These are phyloP conservation scores for Epistrophella euchroma DNA, from an alignment of 2,888 invertebrate genomes.

Conservation along the genomic window DNA sequence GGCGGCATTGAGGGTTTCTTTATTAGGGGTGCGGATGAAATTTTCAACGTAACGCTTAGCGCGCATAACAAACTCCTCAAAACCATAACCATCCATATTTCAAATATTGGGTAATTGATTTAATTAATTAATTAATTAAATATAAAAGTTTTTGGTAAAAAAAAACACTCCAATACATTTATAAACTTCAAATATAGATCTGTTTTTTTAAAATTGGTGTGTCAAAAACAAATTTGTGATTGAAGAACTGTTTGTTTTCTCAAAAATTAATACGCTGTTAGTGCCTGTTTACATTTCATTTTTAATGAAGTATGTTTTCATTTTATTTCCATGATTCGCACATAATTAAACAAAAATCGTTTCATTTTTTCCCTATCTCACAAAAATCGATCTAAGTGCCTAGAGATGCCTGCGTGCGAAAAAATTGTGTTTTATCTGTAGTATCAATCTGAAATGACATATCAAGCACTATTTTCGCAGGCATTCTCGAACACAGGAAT, in stretches of 20 bases:
- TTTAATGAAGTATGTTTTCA: too few relatives aligned
- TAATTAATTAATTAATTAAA: slow-evolving; percentile 2
- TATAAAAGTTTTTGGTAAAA: background rate
- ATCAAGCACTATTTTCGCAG: too few relatives aligned
- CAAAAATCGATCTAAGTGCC: too few relatives aligned
- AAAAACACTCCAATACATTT: too few relatives aligned
- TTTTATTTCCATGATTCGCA: too few relatives aligned
- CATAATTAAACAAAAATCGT: too few relatives aligned
- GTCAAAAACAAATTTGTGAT: background rate
- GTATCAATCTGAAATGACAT: too few relatives aligned
- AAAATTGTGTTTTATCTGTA: too few relatives aligned
- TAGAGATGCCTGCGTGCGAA: too few relatives aligned
- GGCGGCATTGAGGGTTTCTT: slow-evolving; percentile 77
- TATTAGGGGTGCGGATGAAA: slow-evolving; percentile 79
- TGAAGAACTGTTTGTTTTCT: background rate
- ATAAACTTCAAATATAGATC: background rate
- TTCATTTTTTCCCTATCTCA: too few relatives aligned
- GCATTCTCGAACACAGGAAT: too few relatives aligned
- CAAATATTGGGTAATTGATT: background rate
- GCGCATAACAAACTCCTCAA: slow-evolving; percentile 80
- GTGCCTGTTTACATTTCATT: too few relatives aligned
- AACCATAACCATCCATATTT: slow-evolving; percentile 78
- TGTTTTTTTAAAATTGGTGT: background rate
- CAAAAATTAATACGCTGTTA: background rate
- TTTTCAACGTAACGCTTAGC: slow-evolving; percentile 81